phyloP scores from a whole-genome alignment of 2,113 vertebrate genomes.

The Plecotus auritus region DNA sequence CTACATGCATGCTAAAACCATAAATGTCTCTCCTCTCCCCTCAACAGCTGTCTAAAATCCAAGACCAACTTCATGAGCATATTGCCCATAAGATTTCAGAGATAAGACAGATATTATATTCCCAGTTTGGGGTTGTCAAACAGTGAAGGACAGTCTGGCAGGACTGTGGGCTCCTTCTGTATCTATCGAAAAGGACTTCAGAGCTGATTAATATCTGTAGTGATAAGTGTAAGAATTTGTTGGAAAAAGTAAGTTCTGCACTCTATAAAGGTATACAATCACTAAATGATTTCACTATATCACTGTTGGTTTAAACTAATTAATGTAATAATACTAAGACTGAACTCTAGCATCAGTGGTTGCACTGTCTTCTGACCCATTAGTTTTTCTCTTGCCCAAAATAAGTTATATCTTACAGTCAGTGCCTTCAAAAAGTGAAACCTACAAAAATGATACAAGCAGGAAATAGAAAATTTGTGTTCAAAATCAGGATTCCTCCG shows the following conservation, averaged over 20 bases:
- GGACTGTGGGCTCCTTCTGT: not conserved
- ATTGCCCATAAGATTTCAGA: not conserved
- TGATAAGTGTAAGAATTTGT: not conserved
- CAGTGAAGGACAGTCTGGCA: not conserved
- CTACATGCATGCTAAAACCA: not conserved
- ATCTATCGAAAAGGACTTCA: not conserved
- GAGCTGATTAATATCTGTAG: not conserved
- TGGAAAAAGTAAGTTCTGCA: not conserved
- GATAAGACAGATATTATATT: not conserved
- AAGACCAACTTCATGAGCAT: not conserved
- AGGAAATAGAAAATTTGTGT: not conserved
- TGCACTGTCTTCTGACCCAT: not conserved
- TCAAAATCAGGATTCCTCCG: not conserved
- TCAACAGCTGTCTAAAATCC: not conserved
- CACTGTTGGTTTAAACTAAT: not conserved
- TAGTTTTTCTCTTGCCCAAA: not conserved
- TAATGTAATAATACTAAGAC: not conserved
- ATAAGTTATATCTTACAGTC: not conserved
- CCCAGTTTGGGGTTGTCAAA: not conserved
- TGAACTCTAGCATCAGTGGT: not conserved
- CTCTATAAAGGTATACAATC: not conserved
- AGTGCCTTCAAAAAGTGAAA: not conserved
- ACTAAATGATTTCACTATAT: not conserved
- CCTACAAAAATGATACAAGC: not conserved
- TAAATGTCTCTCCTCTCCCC: not conserved